phyloP scores from a whole-genome alignment of 2,113 vertebrate genomes.

The Peromyscus polionotus region DNA sequence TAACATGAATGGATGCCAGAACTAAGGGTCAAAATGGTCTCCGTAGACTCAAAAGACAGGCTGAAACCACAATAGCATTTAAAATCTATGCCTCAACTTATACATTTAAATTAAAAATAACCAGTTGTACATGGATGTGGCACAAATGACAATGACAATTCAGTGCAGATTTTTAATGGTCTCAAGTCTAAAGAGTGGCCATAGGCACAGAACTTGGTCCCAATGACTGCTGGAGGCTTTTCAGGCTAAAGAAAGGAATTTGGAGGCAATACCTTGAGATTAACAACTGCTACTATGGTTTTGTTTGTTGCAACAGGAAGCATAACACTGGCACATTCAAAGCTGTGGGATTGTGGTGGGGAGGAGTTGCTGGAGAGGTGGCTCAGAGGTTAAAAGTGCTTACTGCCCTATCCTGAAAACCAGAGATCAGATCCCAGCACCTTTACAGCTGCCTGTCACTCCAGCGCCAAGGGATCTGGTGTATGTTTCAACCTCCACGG shows the following conservation, averaged over 20 bases:
- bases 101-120: conserved; percentile 41
- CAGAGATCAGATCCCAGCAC: not conserved
- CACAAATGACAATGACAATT: not conserved
- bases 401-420: not conserved
- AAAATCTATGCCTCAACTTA: conserved; percentile 19
- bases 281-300: not conserved
- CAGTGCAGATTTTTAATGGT: not conserved
- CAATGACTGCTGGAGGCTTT: not conserved
- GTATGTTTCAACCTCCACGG: not conserved
- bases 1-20: not conserved
- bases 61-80: conserved; percentile 43
- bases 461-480: not conserved
- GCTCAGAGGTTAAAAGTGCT: not conserved
- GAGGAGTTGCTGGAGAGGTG: not conserved
- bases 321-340: not conserved
- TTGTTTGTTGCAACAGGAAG: conserved; percentile 2
- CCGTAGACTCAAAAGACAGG: conserved; percentile 22
- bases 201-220: not conserved
- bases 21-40: conserved; percentile 40
- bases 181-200: not conserved
- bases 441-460: not conserved
- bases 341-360: not conserved
- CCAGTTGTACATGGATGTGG: conserved; percentile 11
- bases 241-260: not conserved
- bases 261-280: not conserved